phyloP scores from a whole-genome alignment of 2,888 invertebrate species.

The Imbricaverruca yamaguchii region DNA sequence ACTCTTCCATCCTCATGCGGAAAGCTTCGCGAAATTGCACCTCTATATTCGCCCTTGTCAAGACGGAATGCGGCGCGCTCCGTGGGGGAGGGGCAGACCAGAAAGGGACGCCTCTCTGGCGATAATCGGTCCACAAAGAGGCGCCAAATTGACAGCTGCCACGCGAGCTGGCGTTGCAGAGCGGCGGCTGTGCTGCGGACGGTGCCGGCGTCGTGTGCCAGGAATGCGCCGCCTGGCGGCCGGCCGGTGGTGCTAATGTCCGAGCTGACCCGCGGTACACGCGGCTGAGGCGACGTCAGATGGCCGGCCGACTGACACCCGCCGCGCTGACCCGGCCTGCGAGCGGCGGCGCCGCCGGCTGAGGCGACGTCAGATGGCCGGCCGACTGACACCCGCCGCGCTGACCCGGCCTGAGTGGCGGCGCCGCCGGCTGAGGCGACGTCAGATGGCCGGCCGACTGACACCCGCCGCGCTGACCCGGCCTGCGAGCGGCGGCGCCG shows the following conservation, averaged over 20 bases:
- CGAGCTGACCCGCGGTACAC: background rate
- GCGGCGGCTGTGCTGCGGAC: background rate
- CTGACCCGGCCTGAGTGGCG: background rate
- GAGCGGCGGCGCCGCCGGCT: too few species aligned
- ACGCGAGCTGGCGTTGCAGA: background rate
- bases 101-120: background rate
- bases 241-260: background rate
- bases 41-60: too few species aligned
- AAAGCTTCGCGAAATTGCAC: too few species aligned
- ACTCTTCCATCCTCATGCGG: too few species aligned
- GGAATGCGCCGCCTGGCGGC: background rate
- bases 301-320: background rate
- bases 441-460: background rate
- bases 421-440: background rate
- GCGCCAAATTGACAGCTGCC: constrained; percentile 6
- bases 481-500: too few species aligned
- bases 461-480: background rate
- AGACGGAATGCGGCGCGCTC: too few species aligned
- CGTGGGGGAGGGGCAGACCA: too few species aligned
- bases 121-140: background rate
- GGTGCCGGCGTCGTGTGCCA: background rate
- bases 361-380: background rate
- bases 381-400: background rate
- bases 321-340: background rate
- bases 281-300: background rate